These are phyloP conservation scores for Smutsia temminckii DNA, from an alignment of 2,797 vertebrate genomes.

Conservation along the genomic window DNA sequence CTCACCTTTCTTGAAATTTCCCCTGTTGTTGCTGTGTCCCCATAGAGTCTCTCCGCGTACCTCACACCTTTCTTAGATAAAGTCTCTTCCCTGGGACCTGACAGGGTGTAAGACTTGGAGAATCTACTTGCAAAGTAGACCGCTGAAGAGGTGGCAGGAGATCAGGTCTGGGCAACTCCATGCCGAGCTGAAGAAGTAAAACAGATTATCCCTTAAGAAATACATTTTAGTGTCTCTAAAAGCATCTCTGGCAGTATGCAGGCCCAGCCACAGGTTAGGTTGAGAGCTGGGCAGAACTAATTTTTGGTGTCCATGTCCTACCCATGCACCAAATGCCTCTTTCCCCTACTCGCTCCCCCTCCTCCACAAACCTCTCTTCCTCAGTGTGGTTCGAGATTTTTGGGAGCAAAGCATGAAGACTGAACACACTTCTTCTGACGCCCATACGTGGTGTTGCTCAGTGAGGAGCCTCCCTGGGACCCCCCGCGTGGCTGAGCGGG, in stretches of 20 bases:
- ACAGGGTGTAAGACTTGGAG: not conserved
- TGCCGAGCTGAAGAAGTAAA: conserved; percentile 11
- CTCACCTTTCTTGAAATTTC: conserved; percentile 37
- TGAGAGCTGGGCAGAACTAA: not conserved
- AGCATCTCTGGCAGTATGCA: not conserved
- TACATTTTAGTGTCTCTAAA: not conserved
- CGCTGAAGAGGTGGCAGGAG: not conserved
- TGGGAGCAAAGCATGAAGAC: not conserved
- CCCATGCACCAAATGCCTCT: not conserved
- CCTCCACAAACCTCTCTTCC: not conserved
- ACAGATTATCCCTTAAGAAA: conserved; percentile 15
- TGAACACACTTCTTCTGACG: not conserved
- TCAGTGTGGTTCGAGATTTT: not conserved
- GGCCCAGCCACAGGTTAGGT: not conserved
- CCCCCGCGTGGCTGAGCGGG: not conserved
- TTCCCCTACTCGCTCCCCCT: not conserved
- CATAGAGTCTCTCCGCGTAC: not conserved
- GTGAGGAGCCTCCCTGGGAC: not conserved
- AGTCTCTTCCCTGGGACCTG: not conserved
- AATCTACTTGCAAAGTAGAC: not conserved
- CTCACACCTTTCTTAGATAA: not conserved
- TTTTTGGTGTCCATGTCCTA: not conserved
- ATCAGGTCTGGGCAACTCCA: not conserved
- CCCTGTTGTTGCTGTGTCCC: not conserved
- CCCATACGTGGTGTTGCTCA: not conserved